phyloP scores from a whole-genome alignment of 2,113 vertebrate species.

The Lasiurus borealis region DNA sequence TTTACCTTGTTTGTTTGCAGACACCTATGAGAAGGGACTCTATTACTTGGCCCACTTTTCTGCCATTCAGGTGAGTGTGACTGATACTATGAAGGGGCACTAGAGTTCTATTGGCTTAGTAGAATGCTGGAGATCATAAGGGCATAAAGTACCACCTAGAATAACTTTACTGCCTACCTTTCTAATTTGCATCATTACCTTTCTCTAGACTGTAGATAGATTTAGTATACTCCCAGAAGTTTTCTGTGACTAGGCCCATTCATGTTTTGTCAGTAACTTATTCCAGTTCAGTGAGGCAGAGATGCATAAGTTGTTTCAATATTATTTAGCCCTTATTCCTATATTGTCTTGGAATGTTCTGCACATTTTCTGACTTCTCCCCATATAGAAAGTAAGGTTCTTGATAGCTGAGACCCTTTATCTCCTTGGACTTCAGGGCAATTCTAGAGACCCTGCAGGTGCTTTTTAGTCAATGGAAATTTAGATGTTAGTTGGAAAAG shows the following conservation, averaged over 20 bases:
- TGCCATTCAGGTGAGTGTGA: constrained; percentile 83
- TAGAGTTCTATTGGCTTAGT: background rate
- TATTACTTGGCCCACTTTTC: constrained; percentile 85
- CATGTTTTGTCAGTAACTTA: background rate
- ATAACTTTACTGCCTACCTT: background rate
- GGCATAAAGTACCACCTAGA: background rate
- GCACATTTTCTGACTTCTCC: background rate
- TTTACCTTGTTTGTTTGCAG: constrained; percentile 83
- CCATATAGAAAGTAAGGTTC: background rate
- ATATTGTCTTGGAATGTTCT: background rate
- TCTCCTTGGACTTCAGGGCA: background rate
- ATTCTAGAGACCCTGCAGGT: background rate
- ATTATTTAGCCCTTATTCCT: background rate
- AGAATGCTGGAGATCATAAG: background rate
- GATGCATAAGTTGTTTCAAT: background rate
- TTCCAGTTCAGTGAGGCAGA: background rate
- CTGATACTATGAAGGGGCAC: background rate
- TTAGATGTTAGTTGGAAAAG: background rate
- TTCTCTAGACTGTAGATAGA: background rate
- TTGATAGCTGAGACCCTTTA: background rate
- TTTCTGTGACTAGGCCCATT: background rate
- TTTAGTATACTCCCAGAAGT: background rate
- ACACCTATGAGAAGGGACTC: constrained; percentile 80
- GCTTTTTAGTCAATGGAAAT: background rate
- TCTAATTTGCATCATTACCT: background rate